These are phyloP conservation scores for Ochotona curzoniae DNA, from an alignment of 2,113 vertebrate species.

Conservation along the genomic window DNA sequence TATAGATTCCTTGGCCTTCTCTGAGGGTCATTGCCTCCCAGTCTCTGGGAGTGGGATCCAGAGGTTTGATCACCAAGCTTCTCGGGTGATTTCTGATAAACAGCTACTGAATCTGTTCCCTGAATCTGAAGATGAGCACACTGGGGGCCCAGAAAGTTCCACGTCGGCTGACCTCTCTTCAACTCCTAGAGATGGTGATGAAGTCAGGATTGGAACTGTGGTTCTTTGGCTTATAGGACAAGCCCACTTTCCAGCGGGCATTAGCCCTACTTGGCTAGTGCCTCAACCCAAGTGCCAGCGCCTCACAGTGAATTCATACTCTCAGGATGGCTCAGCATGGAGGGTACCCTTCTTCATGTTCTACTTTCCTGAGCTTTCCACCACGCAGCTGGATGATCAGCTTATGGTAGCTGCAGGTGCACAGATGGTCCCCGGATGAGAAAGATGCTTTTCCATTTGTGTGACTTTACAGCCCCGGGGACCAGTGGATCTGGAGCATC, in stretches of 20 bases:
- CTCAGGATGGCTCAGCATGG: background rate
- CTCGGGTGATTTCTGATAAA: background rate
- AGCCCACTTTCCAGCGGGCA: fast-evolving
- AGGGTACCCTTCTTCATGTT: background rate
- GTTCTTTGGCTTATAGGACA: background rate
- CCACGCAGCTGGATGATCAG: background rate
- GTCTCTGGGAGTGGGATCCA: background rate
- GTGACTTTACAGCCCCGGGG: background rate
- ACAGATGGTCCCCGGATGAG: background rate
- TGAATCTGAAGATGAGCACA: background rate
- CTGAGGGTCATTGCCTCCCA: background rate
- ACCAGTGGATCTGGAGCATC: background rate
- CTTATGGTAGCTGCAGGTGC: fast-evolving
- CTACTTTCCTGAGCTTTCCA: background rate
- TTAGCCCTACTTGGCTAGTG: background rate
- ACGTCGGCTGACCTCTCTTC: background rate
- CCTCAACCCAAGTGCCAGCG: background rate
- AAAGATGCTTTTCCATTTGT: background rate
- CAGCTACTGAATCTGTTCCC: background rate
- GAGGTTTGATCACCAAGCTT: background rate
- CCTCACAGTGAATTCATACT: background rate
- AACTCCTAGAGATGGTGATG: no score
- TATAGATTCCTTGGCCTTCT: background rate
- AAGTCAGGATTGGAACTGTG: background rate
- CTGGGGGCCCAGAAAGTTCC: background rate